These are phyloP conservation scores for Gasteruption jaculator DNA, from an alignment of 2,888 invertebrate genomes.

Conservation along the genomic window DNA sequence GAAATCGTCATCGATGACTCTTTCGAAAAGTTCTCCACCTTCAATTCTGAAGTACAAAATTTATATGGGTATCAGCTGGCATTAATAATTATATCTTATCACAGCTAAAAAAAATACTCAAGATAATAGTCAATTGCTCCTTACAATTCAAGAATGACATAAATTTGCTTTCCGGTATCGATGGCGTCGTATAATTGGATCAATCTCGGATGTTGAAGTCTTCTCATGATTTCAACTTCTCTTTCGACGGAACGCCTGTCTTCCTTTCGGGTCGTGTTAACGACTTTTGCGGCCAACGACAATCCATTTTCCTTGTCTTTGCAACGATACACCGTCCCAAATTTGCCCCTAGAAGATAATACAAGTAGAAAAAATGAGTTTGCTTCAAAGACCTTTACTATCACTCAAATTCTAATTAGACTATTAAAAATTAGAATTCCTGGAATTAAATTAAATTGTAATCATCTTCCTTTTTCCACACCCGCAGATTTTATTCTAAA, in stretches of 20 bases:
- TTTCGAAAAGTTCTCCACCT: slow-evolving; percentile 97
- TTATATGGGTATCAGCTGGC: not conserved
- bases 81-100: slow-evolving; percentile 9
- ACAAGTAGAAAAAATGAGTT: slow-evolving; percentile 17
- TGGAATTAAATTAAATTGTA: too few species aligned
- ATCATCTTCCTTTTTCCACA: too few species aligned
- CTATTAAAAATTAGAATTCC: too few species aligned
- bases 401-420: too few species aligned
- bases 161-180: slow-evolving; percentile 90
- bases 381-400: too few species aligned
- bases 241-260: slow-evolving; percentile 89
- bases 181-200: slow-evolving; percentile 98
- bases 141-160: slow-evolving; percentile 97
- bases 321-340: slow-evolving; percentile 93
- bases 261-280: slow-evolving; percentile 78
- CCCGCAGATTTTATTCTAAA: too few species aligned
- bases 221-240: slow-evolving; percentile 95
- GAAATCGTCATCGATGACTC: slow-evolving; percentile 98
- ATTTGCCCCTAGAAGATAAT: slow-evolving; percentile 79
- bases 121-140: slow-evolving; percentile 48
- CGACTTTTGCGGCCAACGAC: slow-evolving; percentile 88
- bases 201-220: slow-evolving; percentile 89
- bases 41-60: slow-evolving; percentile 86
- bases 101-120: not conserved
- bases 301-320: slow-evolving; percentile 76